A percentile compares a stretch with the other conserved stretches of the same genome.
Evolutionary conservation across 2,113 vertebrate species (phyloP).

Genomic region (Phrynosoma blainvillii): DNA sequence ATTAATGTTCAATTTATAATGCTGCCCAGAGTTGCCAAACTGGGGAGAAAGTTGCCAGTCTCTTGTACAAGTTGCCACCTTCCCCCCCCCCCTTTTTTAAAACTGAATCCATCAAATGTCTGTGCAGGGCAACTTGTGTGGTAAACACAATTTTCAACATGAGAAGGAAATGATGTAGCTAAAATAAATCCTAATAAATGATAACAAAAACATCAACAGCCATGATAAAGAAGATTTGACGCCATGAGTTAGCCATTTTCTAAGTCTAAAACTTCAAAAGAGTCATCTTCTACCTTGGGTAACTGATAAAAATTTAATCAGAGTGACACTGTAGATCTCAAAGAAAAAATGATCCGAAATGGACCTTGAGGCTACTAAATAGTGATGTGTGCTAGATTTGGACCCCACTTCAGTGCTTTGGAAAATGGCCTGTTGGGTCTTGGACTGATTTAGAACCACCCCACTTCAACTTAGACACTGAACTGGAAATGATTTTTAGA

Average conservation of each 20-base stretch:
- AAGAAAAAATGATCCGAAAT: background rate
- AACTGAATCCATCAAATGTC: background rate
- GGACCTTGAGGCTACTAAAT: background rate
- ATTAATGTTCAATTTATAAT: background rate
- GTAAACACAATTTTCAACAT: background rate
- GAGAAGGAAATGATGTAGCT: too few species aligned
- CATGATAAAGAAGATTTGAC: background rate
- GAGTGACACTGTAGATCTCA: background rate
- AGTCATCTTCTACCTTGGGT: background rate
- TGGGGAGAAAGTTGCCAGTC: background rate
- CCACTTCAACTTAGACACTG: too few species aligned
- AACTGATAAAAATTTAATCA: background rate
- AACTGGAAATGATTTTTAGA: background rate
- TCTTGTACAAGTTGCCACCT: background rate
- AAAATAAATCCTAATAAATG: background rate
- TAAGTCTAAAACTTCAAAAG: too few species aligned
- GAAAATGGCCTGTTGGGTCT: too few species aligned
- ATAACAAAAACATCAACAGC: background rate
- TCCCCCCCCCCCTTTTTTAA: too few species aligned
- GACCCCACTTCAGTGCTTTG: too few species aligned
- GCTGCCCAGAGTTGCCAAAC: background rate
- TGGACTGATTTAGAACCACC: too few species aligned
- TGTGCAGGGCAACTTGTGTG: background rate
- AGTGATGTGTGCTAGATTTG: too few species aligned
- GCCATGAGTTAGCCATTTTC: background rate